Conservation (phyloP, 2,797 vertebrate species). For the Lemur catta region DNA sequence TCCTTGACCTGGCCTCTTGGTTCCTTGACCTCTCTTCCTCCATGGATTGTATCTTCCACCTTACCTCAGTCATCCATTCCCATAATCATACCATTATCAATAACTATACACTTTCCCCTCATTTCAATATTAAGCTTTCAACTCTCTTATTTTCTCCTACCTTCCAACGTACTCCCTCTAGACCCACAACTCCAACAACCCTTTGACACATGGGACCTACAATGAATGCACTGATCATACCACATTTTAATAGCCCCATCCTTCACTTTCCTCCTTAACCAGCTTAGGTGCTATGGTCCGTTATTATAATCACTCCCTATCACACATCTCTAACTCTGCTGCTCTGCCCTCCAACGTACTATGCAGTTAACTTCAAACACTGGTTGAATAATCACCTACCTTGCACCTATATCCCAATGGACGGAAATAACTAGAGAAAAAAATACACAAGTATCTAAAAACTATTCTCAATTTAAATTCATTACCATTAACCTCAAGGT, state of each 20-base stretch:
- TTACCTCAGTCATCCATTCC: background rate
- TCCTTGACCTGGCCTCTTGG: background rate
- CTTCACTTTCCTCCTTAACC: background rate
- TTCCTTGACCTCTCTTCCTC: background rate
- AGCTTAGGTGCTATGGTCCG: too few species aligned
- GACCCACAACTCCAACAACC: background rate
- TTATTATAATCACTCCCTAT: background rate
- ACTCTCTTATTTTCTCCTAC: background rate
- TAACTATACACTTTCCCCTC: background rate
- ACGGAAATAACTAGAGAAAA: background rate
- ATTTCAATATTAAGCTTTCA: background rate
- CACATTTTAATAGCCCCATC: background rate
- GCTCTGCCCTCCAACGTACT: background rate
- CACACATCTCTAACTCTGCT: background rate
- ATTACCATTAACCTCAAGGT: background rate
- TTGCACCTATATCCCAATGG: background rate
- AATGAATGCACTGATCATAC: background rate
- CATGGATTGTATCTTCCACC: background rate
- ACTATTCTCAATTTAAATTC: background rate
- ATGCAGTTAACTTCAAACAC: background rate
- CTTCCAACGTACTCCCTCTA: background rate
- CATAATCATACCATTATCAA: background rate
- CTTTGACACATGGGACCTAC: background rate
- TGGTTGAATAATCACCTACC: background rate
- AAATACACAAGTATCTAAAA: background rate